Evolutionary conservation across 1,140 invertebrate species (phyloP).

Genomic region (Gonioctena quinquepunctata): DNA sequence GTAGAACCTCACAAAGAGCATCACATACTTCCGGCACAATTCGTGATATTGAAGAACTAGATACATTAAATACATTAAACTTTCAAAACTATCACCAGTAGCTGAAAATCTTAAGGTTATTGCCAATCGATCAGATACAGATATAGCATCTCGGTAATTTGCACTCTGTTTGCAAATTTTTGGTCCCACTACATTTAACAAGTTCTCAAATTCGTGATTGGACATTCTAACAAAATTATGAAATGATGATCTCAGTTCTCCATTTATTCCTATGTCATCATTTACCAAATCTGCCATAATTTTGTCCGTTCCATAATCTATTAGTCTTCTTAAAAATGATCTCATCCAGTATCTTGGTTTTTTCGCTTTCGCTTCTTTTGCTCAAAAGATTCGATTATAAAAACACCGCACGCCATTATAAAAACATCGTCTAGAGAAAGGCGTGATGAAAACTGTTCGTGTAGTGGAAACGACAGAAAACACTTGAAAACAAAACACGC

Average conservation of each 20-base stretch:
- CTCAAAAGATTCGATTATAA: slow-evolving; percentile 11
- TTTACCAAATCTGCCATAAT: slow-evolving; percentile 5
- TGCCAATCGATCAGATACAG: background rate
- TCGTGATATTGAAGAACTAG: slow-evolving; percentile 6
- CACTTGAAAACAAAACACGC: too few species aligned
- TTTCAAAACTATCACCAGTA: background rate
- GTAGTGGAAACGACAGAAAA: too few species aligned
- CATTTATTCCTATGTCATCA: background rate
- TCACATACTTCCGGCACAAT: background rate
- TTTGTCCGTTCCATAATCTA: background rate
- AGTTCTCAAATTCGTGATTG: background rate
- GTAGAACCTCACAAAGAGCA: background rate
- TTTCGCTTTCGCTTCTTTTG: slow-evolving; percentile 2
- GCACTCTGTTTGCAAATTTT: slow-evolving; percentile 12
- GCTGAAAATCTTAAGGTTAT: slow-evolving; percentile 12
- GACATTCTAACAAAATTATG: slow-evolving; percentile 3
- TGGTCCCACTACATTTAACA: slow-evolving; percentile 2
- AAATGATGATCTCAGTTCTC: slow-evolving; percentile 5
- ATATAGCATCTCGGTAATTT: slow-evolving; percentile 3
- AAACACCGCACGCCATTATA: background rate
- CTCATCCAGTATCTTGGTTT: slow-evolving; percentile 2
- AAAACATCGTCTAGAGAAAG: too few species aligned
- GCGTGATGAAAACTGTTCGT: too few species aligned
- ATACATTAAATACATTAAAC: slow-evolving; percentile 4
- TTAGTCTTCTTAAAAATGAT: background rate